Evolutionary conservation across 2,797 vertebrate species (phyloP).

Genomic region (Psittacula echo): DNA sequence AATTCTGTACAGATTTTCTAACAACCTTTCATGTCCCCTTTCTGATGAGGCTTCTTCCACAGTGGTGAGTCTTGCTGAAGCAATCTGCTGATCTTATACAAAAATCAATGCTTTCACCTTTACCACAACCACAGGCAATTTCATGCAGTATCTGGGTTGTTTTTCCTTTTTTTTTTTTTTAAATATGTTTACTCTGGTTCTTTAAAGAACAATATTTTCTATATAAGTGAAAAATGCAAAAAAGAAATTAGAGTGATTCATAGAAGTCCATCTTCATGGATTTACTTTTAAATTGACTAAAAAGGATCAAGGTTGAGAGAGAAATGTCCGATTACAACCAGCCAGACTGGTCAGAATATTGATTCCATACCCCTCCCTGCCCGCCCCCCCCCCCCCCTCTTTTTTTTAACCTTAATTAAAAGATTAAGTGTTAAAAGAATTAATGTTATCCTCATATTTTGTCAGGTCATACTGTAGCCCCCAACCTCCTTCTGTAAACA

Average conservation of each 20-base stretch:
- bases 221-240: background rate
- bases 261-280: background rate
- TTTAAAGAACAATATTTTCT: background rate
- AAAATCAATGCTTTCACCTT: constrained; percentile 30
- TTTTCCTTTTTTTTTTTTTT: background rate
- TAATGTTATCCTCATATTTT: background rate
- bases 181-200: background rate
- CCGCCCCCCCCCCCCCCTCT: no score
- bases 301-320: background rate
- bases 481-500: background rate
- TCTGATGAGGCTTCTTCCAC: background rate
- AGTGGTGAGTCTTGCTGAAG: background rate
- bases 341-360: background rate
- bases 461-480: background rate
- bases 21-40: constrained; percentile 48
- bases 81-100: background rate
- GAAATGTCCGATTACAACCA: background rate
- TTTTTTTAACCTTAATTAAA: background rate
- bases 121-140: background rate
- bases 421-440: background rate
- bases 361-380: no score
- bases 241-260: background rate
- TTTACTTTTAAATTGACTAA: background rate
- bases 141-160: background rate
- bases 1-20: constrained; percentile 61